A percentile compares a stretch with the other conserved stretches of the same genome.
phyloP scores from a whole-genome alignment of 2,888 invertebrate genomes.

The Drosophila dives region DNA sequence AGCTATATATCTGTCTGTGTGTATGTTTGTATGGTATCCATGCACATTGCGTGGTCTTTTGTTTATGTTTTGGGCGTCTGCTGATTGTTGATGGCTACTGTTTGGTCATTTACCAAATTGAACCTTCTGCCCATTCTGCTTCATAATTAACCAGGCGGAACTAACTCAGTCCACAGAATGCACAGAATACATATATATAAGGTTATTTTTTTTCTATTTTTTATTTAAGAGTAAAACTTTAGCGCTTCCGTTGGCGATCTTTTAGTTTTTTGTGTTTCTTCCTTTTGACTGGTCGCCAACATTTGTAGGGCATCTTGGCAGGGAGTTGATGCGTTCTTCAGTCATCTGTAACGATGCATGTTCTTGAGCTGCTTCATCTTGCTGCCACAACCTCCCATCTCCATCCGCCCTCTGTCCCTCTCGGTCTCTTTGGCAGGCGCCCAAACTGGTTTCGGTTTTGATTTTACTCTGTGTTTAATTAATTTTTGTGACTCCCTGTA shows the following conservation, averaged over 20 bases:
- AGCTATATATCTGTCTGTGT: constrained; percentile 29
- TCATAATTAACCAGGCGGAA: constrained; percentile 64
- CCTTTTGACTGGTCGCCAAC: constrained; percentile 14
- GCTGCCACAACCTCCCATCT: constrained; percentile 38
- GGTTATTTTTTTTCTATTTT: constrained; percentile 5
- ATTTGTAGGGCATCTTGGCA: constrained; percentile 66
- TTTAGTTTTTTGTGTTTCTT: constrained; percentile 30
- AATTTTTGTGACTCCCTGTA: constrained; percentile 34
- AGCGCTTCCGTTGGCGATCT: constrained; percentile 62
- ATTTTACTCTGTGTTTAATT: constrained; percentile 60
- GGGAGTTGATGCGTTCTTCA: constrained; percentile 40
- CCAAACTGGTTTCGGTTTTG: constrained; percentile 66
- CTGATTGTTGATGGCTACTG: constrained; percentile 58
- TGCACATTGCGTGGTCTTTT: constrained; percentile 65
- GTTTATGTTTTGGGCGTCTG: constrained; percentile 63
- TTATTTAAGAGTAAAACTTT: constrained; percentile 48
- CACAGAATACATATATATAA: background rate
- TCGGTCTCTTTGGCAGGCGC: constrained; percentile 3
- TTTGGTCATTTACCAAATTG: constrained; percentile 74
- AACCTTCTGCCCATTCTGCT: constrained; percentile 42
- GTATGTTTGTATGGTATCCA: constrained; percentile 4
- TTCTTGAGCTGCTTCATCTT: constrained; percentile 69
- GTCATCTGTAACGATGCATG: constrained; percentile 51
- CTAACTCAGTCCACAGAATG: constrained; percentile 42
- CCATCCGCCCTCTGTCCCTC: constrained; percentile 8